Evolutionary conservation across 2,888 invertebrate genomes (phyloP), one percentile per base, ranked within the genome.

Genomic region (Galerucella nymphaeae): DNA sequence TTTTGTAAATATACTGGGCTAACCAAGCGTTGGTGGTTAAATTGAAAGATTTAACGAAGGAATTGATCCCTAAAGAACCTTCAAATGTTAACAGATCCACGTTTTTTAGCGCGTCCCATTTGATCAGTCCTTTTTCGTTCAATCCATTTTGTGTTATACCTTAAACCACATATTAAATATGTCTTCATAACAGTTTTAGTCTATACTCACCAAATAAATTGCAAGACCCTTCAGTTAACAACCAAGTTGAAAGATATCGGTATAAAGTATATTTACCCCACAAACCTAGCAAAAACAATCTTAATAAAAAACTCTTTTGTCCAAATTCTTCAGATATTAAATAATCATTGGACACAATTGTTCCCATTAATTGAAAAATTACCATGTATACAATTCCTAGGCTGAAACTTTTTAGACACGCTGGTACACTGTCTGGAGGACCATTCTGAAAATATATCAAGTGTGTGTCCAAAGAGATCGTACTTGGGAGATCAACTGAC

Each of bases 21-120:
- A 97, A 94, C 94, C 98, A 99, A 68, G 92, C 90, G 87, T 99
- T 99, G 0, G 99, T 99, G 86, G 98, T 98, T 74, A 94, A 94
- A 86, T 99, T 99, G 87, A 99, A 99, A 55, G 97, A 94, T 73
- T 91, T 90, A 61, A 99, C 96, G 84, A 96, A 94, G 82, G 96
- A 93, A 73, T 93, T 92, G 88, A 96, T 96, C 76, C 93, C 93
- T 14, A 92, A 93, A 2, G 96, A 93, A 45, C 91, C 91, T 87
- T 98, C 98, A 83, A 95, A 94, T 0, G 93, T 88, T 41, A 88
- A 83, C n/a, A 98, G 87, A 82, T 94, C 92, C 0, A 98, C 94
- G 85, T 99, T 99, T 75, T 93, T 93, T 83, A 96, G 94, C 1
- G 95, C 98, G 83, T 96, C 92, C 97, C 98, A 98, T 74, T 88